phyloP scores from a whole-genome alignment of 1,140 invertebrate species.

The Sinella curviseta region DNA sequence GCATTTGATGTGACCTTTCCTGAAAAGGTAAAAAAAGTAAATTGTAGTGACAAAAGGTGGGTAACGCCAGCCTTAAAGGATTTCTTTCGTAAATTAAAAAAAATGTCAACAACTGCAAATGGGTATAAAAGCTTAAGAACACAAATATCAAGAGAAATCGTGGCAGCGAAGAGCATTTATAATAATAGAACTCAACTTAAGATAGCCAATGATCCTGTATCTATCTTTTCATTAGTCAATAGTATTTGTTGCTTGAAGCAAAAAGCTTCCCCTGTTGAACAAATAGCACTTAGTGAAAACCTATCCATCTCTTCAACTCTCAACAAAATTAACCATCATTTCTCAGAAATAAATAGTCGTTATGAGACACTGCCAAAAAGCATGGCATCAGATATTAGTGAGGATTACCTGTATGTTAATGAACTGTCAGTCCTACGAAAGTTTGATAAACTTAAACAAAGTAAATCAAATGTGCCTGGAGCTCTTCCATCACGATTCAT shows the following conservation, averaged over 20 bases:
- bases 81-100: not conserved
- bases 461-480: not conserved
- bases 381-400: not conserved
- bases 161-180: not conserved
- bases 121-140: not conserved
- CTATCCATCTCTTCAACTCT: not conserved
- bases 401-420: not conserved
- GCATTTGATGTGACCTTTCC: not conserved
- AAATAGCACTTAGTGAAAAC: not conserved
- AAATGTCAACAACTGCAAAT: not conserved
- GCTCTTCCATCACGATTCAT: not conserved
- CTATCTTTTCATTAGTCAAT: not conserved
- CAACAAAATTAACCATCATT: not conserved
- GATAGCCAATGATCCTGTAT: not conserved
- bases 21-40: not conserved
- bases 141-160: not conserved
- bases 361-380: not conserved
- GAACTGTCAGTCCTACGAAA: not conserved
- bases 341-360: not conserved
- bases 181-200: not conserved
- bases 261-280: not conserved
- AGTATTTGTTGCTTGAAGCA: not conserved
- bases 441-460: not conserved
- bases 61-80: not conserved
- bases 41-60: not conserved